Evolutionary conservation across 2,797 vertebrate genomes (phyloP).

Genomic region (Gymnopithys bicolor): DNA sequence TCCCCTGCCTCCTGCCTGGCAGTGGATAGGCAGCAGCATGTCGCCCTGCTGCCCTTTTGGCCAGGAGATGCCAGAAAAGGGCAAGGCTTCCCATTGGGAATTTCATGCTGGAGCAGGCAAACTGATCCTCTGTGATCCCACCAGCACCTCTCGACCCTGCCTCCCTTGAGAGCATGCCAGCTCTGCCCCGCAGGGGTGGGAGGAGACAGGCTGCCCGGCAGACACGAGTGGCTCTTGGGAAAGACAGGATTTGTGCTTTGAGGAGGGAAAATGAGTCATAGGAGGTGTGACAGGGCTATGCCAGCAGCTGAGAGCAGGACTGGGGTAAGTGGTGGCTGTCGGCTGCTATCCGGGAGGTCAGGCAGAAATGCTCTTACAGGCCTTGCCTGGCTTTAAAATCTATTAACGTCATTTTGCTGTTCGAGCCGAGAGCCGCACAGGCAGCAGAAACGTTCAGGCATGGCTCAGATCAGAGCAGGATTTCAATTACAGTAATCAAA

Average conservation of each 20-base stretch:
- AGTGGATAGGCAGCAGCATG: accelerated
- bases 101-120: background rate
- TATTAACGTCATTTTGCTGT: conserved; percentile 50
- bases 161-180: accelerated
- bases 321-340: conserved; percentile 5
- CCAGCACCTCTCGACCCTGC: background rate
- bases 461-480: conserved; percentile 58
- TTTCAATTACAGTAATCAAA: conserved; percentile 68
- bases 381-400: conserved; percentile 49
- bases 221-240: background rate
- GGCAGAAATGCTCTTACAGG: conserved; percentile 32
- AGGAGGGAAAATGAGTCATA: conserved; percentile 15
- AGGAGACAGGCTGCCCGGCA: background rate
- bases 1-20: background rate
- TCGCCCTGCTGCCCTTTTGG: background rate
- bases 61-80: background rate
- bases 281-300: background rate
- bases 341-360: conserved; percentile 2
- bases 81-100: background rate
- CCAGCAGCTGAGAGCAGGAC: background rate
- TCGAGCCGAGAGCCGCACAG: background rate
- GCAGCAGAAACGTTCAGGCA: conserved; percentile 36
- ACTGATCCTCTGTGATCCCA: background rate
- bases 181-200: background rate
- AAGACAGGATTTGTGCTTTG: conserved; percentile 24